These are phyloP conservation scores for Bhutanitis thaidina DNA, from an alignment of 2,888 invertebrate species.

Conservation along the genomic window DNA sequence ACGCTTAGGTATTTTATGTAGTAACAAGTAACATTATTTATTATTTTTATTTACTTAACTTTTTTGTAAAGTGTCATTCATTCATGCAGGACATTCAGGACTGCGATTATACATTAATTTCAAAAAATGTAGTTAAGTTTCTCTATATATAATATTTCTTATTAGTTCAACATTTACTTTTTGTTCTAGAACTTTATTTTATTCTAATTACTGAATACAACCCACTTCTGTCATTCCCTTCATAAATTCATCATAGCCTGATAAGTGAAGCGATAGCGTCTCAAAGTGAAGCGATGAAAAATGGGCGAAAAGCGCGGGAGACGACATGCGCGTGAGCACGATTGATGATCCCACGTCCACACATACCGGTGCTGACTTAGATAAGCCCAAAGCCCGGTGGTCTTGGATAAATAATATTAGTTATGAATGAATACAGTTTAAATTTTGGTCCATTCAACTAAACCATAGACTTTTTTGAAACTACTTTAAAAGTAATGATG, in stretches of 20 bases:
- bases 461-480: conserved; percentile 1
- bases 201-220: conserved; percentile 27
- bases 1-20: too few species aligned
- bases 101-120: too few species aligned
- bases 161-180: too few species aligned
- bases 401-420: conserved; percentile 38
- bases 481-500: too few species aligned
- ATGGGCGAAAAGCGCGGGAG: conserved; percentile 41
- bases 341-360: conserved; percentile 55
- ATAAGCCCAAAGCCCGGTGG: conserved; percentile 49
- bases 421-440: conserved; percentile 40
- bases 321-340: conserved; percentile 39
- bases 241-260: conserved; percentile 31
- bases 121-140: too few species aligned
- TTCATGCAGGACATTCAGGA: too few species aligned
- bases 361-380: conserved; percentile 33
- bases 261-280: conserved; percentile 34
- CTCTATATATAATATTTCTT: too few species aligned
- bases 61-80: too few species aligned
- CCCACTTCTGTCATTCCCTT: conserved; percentile 32
- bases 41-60: too few species aligned
- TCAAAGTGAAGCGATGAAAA: conserved; percentile 37
- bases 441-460: conserved; percentile 29
- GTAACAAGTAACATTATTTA: too few species aligned
- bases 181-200: too few species aligned